Conservation (phyloP, 92 coral and sea anemone genomes). For the Porites rus region DNA sequence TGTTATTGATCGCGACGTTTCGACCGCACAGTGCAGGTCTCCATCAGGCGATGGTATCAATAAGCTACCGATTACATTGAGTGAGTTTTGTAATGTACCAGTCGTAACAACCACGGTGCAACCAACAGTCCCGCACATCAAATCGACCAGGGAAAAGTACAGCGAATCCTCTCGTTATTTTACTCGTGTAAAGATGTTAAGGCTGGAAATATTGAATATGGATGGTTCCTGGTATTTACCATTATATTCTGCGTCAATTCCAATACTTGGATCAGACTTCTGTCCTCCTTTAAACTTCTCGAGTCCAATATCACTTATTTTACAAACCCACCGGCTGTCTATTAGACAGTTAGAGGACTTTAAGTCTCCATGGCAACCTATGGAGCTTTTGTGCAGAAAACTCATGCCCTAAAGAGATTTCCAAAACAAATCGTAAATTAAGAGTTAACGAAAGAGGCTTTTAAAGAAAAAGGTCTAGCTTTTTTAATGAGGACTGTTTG, state of each 20-base stretch:
- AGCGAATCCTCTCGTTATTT: no score
- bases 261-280: constrained; percentile 58
- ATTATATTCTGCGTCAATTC: constrained; percentile 67
- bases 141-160: no score
- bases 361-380: constrained; percentile 84
- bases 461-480: not conserved
- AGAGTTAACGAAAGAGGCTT: no score
- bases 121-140: no score
- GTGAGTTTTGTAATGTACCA: no score
- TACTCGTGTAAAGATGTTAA: no score
- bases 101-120: no score
- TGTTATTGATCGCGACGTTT: no score
- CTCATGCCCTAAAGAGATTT: constrained; percentile 80
- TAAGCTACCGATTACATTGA: no score
- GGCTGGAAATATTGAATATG: no score
- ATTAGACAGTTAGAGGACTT: constrained; percentile 88
- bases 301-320: constrained; percentile 87
- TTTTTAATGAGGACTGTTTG: not conserved
- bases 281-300: constrained; percentile 77
- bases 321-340: constrained; percentile 98
- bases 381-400: constrained; percentile 77
- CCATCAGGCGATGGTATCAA: no score
- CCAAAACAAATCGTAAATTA: not conserved
- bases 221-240: not conserved
- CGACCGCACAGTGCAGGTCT: no score